Evolutionary conservation across 2,797 vertebrate genomes (phyloP), one percentile per base, ranked within the genome.

Genomic region (Myiotriccus ornatus): DNA sequence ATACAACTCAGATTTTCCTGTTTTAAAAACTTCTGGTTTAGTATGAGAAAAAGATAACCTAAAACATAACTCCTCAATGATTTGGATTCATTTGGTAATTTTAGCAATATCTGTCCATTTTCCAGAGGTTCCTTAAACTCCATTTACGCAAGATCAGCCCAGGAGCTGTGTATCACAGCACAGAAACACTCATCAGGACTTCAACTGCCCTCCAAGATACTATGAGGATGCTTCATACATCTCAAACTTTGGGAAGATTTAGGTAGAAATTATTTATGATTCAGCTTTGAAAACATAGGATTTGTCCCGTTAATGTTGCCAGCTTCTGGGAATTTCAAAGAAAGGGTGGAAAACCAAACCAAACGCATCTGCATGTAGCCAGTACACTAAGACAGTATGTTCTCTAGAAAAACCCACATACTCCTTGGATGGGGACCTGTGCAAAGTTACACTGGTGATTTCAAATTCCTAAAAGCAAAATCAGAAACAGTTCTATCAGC

Each of bases 341-440:
- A n/a, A 76, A 76, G 19, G 0, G 0, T 41, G 19, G 64, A 70
- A 87, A 89, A 65, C 2, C 15, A 57, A 55, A 90, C 50, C 34
- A 77, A 91, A 41, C 14, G 16, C 35, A 78, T 24, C 39, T 75
- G 43, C 52, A 73, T 43, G 37, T 21, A 37, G 30, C 44, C 6
- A 63, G 23, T 32, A 52, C 18, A 69, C 43, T 44, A 76, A 70
- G 43, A 57, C 6, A 52, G 25, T 23, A 43, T 2, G 12, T 43
- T 62, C 52, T 68, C 64, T 43, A 32, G 60, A 71, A 75, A 41
- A 1, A 0, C 11, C 6, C 21, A 25, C 1, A 0, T 32, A 76
- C 21, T 32, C 39, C 4, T 37, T 80, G 52, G 37, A 23, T 49
- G 22, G 35, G 27, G 62, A 94, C 23, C 39, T 62, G 34, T 37